Conservation (phyloP, 37 sponge, comb jelly and placozoan species). For the Agelas oroides region DNA sequence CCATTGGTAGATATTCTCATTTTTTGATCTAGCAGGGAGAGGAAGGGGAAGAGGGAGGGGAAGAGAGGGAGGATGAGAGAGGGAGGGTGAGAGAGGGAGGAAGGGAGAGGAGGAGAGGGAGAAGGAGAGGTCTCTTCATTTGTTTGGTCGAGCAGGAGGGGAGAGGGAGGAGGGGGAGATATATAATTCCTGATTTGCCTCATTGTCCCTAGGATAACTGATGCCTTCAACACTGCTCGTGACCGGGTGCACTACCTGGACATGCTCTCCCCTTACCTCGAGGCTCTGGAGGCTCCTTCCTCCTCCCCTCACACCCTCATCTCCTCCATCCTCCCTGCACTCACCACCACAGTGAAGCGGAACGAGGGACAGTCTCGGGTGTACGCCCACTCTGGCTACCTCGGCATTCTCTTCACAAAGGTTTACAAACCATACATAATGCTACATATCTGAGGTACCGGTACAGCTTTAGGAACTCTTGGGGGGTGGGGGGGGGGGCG, state of each 20-base stretch:
- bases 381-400: slow-evolving; percentile 85
- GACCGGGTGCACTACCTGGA: slow-evolving; percentile 84
- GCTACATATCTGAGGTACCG: too few relatives aligned
- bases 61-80: too few relatives aligned
- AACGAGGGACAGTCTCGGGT: slow-evolving; percentile 74
- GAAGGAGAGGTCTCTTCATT: too few relatives aligned
- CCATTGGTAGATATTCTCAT: too few relatives aligned
- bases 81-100: too few relatives aligned
- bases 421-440: slow-evolving; percentile 45
- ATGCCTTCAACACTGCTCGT: slow-evolving; percentile 85
- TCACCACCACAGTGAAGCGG: slow-evolving; percentile 48
- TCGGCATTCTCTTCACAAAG: slow-evolving; percentile 84
- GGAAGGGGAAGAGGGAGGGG: too few relatives aligned
- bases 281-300: slow-evolving; percentile 65
- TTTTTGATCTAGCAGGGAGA: too few relatives aligned
- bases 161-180: too few relatives aligned
- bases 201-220: slow-evolving; percentile 64
- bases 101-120: too few relatives aligned
- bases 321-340: slow-evolving; percentile 44
- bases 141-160: too few relatives aligned
- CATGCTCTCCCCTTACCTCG: slow-evolving; percentile 67
- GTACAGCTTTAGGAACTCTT: too few relatives aligned
- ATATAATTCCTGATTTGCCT: neutral
- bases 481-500: too few relatives aligned
- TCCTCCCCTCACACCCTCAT: slow-evolving; percentile 37